phyloP scores from a whole-genome alignment of 2,888 invertebrate genomes.

The Eupithecia tripunctaria region DNA sequence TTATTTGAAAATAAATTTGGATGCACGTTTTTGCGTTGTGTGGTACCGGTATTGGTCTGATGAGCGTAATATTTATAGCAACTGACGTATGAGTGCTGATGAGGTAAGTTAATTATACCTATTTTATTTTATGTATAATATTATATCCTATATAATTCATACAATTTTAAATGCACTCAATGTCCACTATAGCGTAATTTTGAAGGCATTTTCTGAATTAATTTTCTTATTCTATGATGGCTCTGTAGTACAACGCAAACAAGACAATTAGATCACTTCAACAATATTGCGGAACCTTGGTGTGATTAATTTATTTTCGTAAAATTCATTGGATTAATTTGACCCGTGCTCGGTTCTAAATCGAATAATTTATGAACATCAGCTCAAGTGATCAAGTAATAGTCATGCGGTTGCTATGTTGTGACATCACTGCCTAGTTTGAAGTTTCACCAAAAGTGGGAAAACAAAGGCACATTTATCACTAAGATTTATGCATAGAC shows the following conservation, averaged over 20 bases:
- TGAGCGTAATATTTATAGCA: too few relatives aligned
- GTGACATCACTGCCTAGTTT: constrained; percentile 28
- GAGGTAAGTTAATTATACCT: too few relatives aligned
- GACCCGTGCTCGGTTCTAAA: constrained; percentile 28
- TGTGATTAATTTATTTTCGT: constrained; percentile 44
- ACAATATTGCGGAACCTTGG: constrained; percentile 35
- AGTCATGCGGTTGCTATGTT: neutral
- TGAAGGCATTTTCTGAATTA: neutral
- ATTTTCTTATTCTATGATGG: neutral
- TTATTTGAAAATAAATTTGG: too few relatives aligned
- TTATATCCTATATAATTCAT: too few relatives aligned
- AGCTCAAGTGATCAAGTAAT: constrained; percentile 26
- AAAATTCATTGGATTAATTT: constrained; percentile 44
- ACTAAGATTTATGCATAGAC: too few relatives aligned
- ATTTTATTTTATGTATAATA: too few relatives aligned
- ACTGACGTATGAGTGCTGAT: too few relatives aligned
- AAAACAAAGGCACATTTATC: neutral
- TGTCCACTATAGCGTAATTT: too few relatives aligned
- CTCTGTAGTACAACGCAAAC: neutral
- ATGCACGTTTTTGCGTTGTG: too few relatives aligned
- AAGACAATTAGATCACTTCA: constrained; percentile 41
- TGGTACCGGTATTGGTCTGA: too few relatives aligned
- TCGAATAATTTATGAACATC: constrained; percentile 38
- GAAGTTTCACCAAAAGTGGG: neutral
- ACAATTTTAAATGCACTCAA: too few relatives aligned